Conservation (phyloP, 2,797 vertebrate genomes). For the Halcyon badia region DNA sequence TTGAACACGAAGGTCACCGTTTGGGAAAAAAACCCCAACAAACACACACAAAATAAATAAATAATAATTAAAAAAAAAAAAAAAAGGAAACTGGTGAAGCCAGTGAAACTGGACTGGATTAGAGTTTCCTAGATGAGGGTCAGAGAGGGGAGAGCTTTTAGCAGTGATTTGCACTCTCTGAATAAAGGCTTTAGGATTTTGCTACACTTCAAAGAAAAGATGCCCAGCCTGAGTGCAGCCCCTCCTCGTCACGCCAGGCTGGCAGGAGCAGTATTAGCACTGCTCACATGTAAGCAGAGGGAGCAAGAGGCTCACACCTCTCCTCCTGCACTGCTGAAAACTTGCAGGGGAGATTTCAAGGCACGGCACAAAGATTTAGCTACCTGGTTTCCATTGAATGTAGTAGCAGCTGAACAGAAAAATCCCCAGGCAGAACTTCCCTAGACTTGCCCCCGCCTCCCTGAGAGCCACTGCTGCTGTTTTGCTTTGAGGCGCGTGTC, state of each 20-base stretch:
- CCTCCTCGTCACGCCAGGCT: background rate
- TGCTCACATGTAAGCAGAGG: background rate
- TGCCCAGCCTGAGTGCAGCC: background rate
- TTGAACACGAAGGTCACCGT: background rate
- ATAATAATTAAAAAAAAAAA: background rate
- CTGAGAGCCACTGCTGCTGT: background rate
- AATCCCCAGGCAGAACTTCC: background rate
- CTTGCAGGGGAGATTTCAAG: background rate
- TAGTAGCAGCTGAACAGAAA: background rate
- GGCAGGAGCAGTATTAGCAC: background rate
- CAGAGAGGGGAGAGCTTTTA: conserved; percentile 62
- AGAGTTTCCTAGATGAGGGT: conserved; percentile 13
- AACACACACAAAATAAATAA: too few relatives aligned
- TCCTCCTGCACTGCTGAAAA: background rate
- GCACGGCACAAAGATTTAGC: accelerated
- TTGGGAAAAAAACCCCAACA: background rate
- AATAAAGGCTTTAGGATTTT: conserved; percentile 53
- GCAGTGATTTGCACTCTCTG: conserved; percentile 39
- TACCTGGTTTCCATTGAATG: background rate
- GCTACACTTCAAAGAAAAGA: conserved; percentile 63
- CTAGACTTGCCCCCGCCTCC: background rate
- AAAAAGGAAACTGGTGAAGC: background rate
- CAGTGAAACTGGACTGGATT: conserved; percentile 20
- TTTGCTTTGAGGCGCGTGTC: accelerated
- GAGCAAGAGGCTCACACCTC: background rate